Percentiles rank a stretch among this genome's conserved stretches.
Conservation (phyloP, 2,888 invertebrate species). For the Junonia oenone region DNA sequence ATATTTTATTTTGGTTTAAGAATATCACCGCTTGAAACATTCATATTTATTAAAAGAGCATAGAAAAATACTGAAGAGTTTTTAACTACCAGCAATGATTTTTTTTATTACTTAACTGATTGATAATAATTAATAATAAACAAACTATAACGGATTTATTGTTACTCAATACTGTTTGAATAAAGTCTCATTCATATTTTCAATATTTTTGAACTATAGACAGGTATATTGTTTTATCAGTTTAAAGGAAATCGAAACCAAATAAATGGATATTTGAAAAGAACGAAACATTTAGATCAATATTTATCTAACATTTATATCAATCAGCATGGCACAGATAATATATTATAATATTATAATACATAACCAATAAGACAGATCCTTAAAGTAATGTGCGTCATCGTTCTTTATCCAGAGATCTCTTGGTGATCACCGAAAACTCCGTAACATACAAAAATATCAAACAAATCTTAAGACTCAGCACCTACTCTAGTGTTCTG, state of each 20-base stretch:
- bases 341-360: background rate
- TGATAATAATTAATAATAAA: background rate
- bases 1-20: constrained; percentile 7
- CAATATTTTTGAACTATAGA: background rate
- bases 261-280: background rate
- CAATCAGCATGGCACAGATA: background rate
- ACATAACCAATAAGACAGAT: background rate
- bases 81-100: constrained; percentile 16
- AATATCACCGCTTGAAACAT: constrained; percentile 14
- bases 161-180: background rate
- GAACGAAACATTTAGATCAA: background rate
- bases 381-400: background rate
- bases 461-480: constrained; percentile 2
- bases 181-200: no score
- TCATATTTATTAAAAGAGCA: constrained; percentile 37
- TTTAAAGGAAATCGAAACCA: background rate
- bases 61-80: constrained; percentile 58
- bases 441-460: constrained; percentile 14
- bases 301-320: background rate
- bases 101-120: background rate
- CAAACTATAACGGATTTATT: background rate
- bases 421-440: background rate
- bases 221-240: background rate
- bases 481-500: constrained; percentile 58
- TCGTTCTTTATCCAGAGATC: background rate